phyloP scores from a whole-genome alignment of 2,113 vertebrate genomes.

The Bostrychus sinensis region DNA sequence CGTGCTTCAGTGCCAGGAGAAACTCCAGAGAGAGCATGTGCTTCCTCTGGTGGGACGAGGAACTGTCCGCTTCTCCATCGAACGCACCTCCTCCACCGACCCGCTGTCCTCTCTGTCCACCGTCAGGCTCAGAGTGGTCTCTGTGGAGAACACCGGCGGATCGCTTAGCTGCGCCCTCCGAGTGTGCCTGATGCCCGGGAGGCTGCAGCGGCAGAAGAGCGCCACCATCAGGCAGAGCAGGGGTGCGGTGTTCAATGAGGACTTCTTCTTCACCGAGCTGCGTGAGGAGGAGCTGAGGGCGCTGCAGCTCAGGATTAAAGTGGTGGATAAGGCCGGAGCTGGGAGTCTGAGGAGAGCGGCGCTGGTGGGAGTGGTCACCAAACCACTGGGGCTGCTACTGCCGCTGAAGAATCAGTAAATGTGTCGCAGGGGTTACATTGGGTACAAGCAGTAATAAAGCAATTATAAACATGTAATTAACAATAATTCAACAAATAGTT shows the following conservation, averaged over 20 bases:
- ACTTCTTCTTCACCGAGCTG: slow-evolving; percentile 79
- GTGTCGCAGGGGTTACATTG: too few relatives aligned
- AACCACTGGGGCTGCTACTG: slow-evolving; percentile 71
- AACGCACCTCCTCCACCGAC: slow-evolving; percentile 42
- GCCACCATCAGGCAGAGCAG: slow-evolving; percentile 73
- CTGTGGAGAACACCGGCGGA: slow-evolving; percentile 65
- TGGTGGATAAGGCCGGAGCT: slow-evolving; percentile 67
- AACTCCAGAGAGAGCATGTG: slow-evolving; percentile 66
- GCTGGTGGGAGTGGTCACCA: slow-evolving; percentile 64
- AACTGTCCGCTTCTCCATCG: slow-evolving; percentile 65
- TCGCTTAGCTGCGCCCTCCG: slow-evolving; percentile 68
- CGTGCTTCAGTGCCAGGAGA: slow-evolving; percentile 69
- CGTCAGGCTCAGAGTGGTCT: slow-evolving; percentile 70
- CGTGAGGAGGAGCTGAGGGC: slow-evolving; percentile 51
- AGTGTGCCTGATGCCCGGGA: slow-evolving; percentile 76
- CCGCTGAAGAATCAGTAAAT: slow-evolving; percentile 17
- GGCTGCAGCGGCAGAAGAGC: slow-evolving; percentile 75
- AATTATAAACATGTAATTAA: too few relatives aligned
- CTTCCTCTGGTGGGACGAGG: slow-evolving; percentile 69
- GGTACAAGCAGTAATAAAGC: too few relatives aligned
- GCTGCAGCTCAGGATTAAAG: slow-evolving; percentile 72
- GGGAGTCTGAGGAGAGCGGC: slow-evolving; percentile 58
- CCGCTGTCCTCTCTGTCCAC: slow-evolving; percentile 30
- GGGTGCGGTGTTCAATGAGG: slow-evolving; percentile 78
- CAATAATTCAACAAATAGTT: too few relatives aligned